These are phyloP conservation scores for Spodoptera picta DNA, from an alignment of 2,888 invertebrate genomes.

Conservation along the genomic window DNA sequence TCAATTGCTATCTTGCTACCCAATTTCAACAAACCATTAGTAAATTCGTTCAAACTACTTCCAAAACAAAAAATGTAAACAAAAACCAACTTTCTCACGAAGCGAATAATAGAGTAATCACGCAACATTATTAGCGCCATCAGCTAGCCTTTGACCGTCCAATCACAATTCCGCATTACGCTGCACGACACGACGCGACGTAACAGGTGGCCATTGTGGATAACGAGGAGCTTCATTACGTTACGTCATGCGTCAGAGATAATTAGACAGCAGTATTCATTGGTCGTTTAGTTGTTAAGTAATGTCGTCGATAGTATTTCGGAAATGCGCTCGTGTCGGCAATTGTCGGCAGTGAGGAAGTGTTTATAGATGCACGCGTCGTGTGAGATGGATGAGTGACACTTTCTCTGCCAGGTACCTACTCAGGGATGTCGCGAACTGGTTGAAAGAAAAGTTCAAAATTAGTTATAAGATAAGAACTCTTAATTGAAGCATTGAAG, in stretches of 20 bases:
- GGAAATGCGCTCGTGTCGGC: constrained; percentile 45
- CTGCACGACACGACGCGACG: constrained; percentile 11
- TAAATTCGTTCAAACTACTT: too few species aligned
- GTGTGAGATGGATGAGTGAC: constrained; percentile 39
- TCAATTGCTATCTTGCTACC: too few species aligned
- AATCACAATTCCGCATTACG: constrained; percentile 13
- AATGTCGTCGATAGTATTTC: constrained; percentile 43
- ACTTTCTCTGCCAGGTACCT: constrained; percentile 53
- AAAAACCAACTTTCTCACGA: neutral
- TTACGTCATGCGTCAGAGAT: constrained; percentile 24
- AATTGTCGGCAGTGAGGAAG: constrained; percentile 51
- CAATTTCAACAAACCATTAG: too few species aligned
- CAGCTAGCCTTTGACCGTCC: constrained; percentile 10
- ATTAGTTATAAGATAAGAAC: too few species aligned
- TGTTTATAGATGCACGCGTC: constrained; percentile 53
- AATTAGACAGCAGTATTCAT: constrained; percentile 38
- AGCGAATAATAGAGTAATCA: neutral
- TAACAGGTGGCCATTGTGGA: constrained; percentile 32
- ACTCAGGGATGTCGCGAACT: constrained; percentile 41
- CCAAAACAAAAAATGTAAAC: neutral
- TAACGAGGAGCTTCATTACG: constrained; percentile 24
- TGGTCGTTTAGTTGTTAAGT: constrained; percentile 36
- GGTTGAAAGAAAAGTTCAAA: neutral
- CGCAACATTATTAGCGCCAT: neutral
- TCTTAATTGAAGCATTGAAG: too few species aligned